Percentiles rank a stretch among this genome's conserved stretches.
These are phyloP conservation scores for Drosophila jambulina DNA, from an alignment of 1,140 invertebrate species.

Conservation along the genomic window DNA sequence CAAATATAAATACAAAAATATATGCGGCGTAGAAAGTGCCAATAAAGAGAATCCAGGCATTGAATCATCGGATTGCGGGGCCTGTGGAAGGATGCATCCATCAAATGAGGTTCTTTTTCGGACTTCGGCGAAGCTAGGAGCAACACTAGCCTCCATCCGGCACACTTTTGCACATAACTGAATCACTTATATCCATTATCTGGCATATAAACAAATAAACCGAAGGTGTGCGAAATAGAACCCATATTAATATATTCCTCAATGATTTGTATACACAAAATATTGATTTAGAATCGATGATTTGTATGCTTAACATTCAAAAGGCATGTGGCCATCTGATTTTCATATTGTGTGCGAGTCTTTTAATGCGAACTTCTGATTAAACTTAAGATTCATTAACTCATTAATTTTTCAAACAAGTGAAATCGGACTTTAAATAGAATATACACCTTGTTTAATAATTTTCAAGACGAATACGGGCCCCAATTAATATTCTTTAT, in stretches of 20 bases:
- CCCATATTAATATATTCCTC: slow-evolving; percentile 23
- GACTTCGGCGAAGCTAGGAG: slow-evolving; percentile 18
- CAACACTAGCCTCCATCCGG: slow-evolving; percentile 19
- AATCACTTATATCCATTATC: slow-evolving; percentile 27
- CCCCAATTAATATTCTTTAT: slow-evolving; percentile 1
- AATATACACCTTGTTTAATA: background rate
- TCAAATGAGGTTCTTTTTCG: slow-evolving; percentile 26
- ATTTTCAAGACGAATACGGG: background rate
- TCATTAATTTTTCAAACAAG: too few relatives aligned
- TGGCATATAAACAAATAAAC: slow-evolving; percentile 31
- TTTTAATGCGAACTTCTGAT: slow-evolving; percentile 4
- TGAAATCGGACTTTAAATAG: background rate
- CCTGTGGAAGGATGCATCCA: slow-evolving; percentile 50
- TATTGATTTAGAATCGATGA: slow-evolving; percentile 42
- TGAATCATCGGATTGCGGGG: slow-evolving; percentile 26
- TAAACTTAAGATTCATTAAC: background rate
- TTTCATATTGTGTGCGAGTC: slow-evolving; percentile 2
- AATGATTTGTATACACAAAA: slow-evolving; percentile 51
- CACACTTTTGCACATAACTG: slow-evolving; percentile 33
- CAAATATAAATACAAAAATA: slow-evolving; percentile 15
- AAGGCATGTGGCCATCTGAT: slow-evolving; percentile 26
- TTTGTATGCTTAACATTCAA: slow-evolving; percentile 34
- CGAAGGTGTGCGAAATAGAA: slow-evolving; percentile 45
- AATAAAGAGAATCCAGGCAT: slow-evolving; percentile 23
- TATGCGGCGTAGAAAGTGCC: slow-evolving; percentile 38